These are phyloP conservation scores for Pteropus rufus DNA, from an alignment of 2,797 vertebrate genomes.

Conservation along the genomic window DNA sequence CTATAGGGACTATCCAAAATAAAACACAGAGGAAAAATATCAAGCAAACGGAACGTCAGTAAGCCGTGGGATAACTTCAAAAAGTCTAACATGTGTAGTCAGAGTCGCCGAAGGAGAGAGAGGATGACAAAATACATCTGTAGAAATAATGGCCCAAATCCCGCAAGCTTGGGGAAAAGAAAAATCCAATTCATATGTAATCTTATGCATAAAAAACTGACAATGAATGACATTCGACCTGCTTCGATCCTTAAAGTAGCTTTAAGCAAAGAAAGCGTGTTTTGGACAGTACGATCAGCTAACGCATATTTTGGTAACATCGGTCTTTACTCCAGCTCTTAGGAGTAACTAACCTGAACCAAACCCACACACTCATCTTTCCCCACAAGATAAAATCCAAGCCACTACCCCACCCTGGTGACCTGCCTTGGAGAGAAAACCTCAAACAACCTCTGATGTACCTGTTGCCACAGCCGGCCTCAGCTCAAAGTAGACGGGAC, in stretches of 20 bases:
- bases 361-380: background rate
- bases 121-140: background rate
- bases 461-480: constrained; percentile 80
- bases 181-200: background rate
- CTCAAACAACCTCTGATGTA: background rate
- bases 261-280: background rate
- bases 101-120: too few relatives aligned
- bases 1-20: too few relatives aligned
- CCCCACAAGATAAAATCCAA: background rate
- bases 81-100: fast-evolving
- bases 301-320: background rate
- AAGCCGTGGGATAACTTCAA: background rate
- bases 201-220: background rate
- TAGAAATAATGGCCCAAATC: background rate
- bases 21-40: background rate
- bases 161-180: background rate
- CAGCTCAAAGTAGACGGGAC: constrained; percentile 93
- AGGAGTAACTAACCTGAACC: background rate
- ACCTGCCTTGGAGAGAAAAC: background rate
- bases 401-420: background rate
- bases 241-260: background rate
- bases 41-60: background rate
- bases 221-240: background rate
- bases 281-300: background rate
- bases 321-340: background rate